These are phyloP conservation scores for Tenthredo mesomela DNA, from an alignment of 2,888 invertebrate genomes.

Conservation along the genomic window DNA sequence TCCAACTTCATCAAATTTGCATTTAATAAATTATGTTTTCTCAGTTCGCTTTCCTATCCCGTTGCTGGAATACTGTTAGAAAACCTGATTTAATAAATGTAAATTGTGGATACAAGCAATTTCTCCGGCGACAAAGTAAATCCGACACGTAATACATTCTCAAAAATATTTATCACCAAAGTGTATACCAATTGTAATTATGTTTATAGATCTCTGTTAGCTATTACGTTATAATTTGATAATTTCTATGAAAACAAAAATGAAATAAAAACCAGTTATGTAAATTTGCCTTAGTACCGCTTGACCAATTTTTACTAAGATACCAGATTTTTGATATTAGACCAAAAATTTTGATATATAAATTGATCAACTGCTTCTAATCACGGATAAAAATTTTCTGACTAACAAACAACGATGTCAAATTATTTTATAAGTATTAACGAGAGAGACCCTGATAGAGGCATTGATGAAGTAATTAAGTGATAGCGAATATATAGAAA, in stretches of 20 bases:
- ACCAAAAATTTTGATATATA: constrained; percentile 42
- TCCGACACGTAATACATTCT: background rate
- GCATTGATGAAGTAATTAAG: constrained; percentile 80
- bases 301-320: constrained; percentile 67
- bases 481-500: constrained; percentile 8
- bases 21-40: constrained; percentile 51
- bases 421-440: constrained; percentile 73
- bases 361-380: constrained; percentile 27
- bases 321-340: constrained; percentile 58
- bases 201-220: background rate
- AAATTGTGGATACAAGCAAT: constrained; percentile 35
- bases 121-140: background rate
- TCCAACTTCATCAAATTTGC: background rate
- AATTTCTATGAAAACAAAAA: background rate
- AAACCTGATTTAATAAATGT: constrained; percentile 16
- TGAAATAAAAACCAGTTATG: constrained; percentile 28
- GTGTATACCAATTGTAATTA: constrained; percentile 14
- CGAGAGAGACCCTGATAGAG: constrained; percentile 80
- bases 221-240: background rate
- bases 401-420: constrained; percentile 37
- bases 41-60: constrained; percentile 36
- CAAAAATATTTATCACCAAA: background rate
- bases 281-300: constrained; percentile 54
- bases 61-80: constrained; percentile 18
- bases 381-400: background rate